These are phyloP conservation scores for Nycticryphes semicollaris DNA, from an alignment of 2,113 vertebrate species.

Conservation along the genomic window DNA sequence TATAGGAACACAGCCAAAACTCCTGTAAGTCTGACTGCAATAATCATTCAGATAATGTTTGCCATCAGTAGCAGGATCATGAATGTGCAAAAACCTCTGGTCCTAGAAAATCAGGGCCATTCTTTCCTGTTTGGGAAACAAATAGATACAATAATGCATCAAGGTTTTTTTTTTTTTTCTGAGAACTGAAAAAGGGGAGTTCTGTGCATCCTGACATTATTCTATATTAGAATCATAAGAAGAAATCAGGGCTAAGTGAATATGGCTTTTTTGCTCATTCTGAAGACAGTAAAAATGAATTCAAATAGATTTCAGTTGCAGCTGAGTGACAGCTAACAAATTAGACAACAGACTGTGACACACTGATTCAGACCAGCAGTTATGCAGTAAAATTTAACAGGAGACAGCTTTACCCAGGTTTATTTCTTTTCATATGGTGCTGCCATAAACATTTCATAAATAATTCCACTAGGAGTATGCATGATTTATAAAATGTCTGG, in stretches of 20 bases:
- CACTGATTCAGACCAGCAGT: neutral
- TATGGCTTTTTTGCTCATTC: neutral
- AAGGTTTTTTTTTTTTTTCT: neutral
- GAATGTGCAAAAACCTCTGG: neutral
- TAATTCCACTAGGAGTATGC: constrained; percentile 40
- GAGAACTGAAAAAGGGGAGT: neutral
- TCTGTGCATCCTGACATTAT: neutral
- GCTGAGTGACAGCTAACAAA: constrained; percentile 29
- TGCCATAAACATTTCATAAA: constrained; percentile 61
- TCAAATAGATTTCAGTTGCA: neutral
- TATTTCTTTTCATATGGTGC: constrained; percentile 18
- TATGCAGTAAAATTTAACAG: constrained; percentile 20
- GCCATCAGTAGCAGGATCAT: neutral
- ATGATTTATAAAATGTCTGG: constrained; percentile 55
- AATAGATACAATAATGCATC: neutral
- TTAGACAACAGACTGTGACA: neutral
- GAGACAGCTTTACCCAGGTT: constrained; percentile 14
- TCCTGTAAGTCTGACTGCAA: neutral
- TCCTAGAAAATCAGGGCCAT: neutral
- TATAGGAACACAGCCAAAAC: neutral
- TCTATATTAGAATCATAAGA: neutral
- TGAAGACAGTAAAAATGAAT: neutral
- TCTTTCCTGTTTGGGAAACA: neutral
- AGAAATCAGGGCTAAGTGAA: neutral
- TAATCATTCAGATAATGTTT: neutral